A percentile compares a stretch with the other conserved stretches of the same genome.
Evolutionary conservation across 92 coral and sea anemone species (phyloP).

Genomic region (Paragorgia papillata): DNA sequence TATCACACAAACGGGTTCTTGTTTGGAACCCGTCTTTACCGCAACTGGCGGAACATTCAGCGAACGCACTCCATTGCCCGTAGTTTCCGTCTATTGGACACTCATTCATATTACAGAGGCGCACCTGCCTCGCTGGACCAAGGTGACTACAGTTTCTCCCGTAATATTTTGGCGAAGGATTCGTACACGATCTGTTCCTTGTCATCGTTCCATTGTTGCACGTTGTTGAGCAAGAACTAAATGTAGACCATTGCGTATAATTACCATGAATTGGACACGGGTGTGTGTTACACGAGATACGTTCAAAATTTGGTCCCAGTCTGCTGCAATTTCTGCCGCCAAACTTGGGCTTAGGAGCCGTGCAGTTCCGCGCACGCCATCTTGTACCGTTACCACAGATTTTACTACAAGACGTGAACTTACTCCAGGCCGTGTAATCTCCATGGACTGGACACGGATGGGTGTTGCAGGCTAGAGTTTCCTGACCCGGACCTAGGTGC

Average conservation of each 20-base stretch:
- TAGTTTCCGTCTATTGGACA: slow-evolving; percentile 72
- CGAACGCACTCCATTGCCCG: slow-evolving; percentile 67
- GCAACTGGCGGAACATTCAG: slow-evolving; percentile 71
- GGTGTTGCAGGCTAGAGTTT: slow-evolving; percentile 8
- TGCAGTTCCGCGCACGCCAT: slow-evolving; percentile 61
- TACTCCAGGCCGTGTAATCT: slow-evolving; percentile 66
- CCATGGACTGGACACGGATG: slow-evolving; percentile 75
- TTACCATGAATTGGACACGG: slow-evolving; percentile 54
- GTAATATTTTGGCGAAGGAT: slow-evolving; percentile 66
- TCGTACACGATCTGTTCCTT: slow-evolving; percentile 55
- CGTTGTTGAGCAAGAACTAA: slow-evolving; percentile 46
- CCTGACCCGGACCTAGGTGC: slow-evolving; percentile 6
- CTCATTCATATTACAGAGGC: slow-evolving; percentile 41
- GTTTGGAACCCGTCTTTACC: slow-evolving; percentile 59
- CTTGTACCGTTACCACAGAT: slow-evolving; percentile 66
- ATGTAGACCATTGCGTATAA: slow-evolving; percentile 47
- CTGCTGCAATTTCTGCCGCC: slow-evolving; percentile 69
- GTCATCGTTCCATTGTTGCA: slow-evolving; percentile 45
- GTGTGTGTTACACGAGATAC: slow-evolving; percentile 25
- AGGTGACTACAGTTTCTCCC: slow-evolving; percentile 60
- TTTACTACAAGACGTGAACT: slow-evolving; percentile 62
- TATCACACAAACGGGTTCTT: slow-evolving; percentile 69
- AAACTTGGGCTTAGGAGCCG: slow-evolving; percentile 61
- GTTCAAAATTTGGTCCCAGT: slow-evolving; percentile 54
- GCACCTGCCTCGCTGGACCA: slow-evolving; percentile 44